A percentile compares a stretch with the other conserved stretches of the same genome.
Evolutionary conservation across 2,888 invertebrate genomes (phyloP).

Genomic region (Epistrophe grossulariae): DNA sequence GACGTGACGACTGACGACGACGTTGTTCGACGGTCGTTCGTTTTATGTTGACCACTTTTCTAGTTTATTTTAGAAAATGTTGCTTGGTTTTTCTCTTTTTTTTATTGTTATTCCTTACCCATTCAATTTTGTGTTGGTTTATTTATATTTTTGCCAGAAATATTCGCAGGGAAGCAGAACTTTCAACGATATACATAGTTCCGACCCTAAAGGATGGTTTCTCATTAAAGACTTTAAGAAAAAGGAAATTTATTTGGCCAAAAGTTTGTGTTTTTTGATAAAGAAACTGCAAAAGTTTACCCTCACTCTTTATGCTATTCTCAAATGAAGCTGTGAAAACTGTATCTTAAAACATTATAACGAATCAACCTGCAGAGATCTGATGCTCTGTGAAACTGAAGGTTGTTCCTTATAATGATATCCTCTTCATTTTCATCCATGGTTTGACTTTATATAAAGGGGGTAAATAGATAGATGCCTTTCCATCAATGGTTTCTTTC

Average conservation of each 20-base stretch:
- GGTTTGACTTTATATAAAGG: conserved; percentile 1
- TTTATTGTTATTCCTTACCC: background rate
- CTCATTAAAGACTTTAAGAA: conserved; percentile 41
- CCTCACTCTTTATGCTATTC: conserved; percentile 30
- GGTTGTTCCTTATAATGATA: conserved; percentile 48
- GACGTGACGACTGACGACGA: background rate
- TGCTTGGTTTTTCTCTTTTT: background rate
- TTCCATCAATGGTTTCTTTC: conserved; percentile 10
- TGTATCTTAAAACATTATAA: conserved; percentile 56
- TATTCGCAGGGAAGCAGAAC: background rate
- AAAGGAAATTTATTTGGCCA: background rate
- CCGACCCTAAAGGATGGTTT: conserved; percentile 12
- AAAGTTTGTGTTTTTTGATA: conserved; percentile 15
- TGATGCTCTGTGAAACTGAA: conserved; percentile 22
- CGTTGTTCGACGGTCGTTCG: background rate
- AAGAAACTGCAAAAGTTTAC: conserved; percentile 18
- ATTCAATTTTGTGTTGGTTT: background rate
- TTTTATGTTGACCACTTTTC: background rate
- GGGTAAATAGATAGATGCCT: background rate
- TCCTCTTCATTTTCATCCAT: conserved; percentile 54
- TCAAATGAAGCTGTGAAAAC: conserved; percentile 65
- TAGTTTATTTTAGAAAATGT: conserved; percentile 23
- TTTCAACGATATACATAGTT: background rate
- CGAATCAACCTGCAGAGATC: conserved; percentile 46
- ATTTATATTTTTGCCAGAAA: background rate